Conservation (phyloP, 1,140 invertebrate genomes). For the Brachionus angularis region DNA sequence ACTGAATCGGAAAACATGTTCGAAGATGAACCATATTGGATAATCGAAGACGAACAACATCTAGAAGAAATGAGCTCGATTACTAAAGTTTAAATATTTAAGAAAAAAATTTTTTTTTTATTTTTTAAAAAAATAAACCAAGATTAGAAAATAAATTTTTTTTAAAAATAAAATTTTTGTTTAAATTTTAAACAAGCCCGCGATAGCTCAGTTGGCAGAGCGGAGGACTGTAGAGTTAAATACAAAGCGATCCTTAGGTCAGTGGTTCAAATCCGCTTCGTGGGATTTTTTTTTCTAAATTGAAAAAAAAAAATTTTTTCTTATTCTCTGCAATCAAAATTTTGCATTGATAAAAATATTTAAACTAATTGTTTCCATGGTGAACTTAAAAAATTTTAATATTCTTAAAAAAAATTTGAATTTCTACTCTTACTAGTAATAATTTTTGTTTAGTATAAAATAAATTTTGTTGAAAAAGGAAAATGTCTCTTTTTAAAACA, state of each 20-base stretch:
- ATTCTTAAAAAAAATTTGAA: neutral
- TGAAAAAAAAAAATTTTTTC: neutral
- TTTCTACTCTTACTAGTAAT: too few species aligned
- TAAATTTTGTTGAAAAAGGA: neutral
- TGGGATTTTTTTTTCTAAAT: constrained; percentile 9
- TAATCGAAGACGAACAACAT: neutral
- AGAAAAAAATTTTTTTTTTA: too few species aligned
- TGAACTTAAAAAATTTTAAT: neutral
- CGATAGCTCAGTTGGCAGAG: too few species aligned
- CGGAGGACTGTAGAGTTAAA: too few species aligned
- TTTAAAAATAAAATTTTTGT: too few species aligned
- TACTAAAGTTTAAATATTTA: too few species aligned
- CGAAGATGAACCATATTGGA: constrained; percentile 36
- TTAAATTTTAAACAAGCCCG: too few species aligned
- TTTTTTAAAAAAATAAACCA: too few species aligned
- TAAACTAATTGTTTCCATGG: neutral
- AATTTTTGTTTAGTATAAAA: neutral
- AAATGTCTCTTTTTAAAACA: constrained; percentile 75
- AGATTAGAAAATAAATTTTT: too few species aligned
- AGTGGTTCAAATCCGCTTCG: too few species aligned
- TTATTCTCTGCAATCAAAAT: neutral
- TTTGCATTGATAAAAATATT: neutral
- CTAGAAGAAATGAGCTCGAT: too few species aligned
- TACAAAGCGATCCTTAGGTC: too few species aligned
- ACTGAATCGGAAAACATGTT: constrained; percentile 24